Percentiles rank a stretch among this genome's conserved stretches.
phyloP scores from a whole-genome alignment of 2,113 vertebrate species.

The Baryphthengus martii region DNA sequence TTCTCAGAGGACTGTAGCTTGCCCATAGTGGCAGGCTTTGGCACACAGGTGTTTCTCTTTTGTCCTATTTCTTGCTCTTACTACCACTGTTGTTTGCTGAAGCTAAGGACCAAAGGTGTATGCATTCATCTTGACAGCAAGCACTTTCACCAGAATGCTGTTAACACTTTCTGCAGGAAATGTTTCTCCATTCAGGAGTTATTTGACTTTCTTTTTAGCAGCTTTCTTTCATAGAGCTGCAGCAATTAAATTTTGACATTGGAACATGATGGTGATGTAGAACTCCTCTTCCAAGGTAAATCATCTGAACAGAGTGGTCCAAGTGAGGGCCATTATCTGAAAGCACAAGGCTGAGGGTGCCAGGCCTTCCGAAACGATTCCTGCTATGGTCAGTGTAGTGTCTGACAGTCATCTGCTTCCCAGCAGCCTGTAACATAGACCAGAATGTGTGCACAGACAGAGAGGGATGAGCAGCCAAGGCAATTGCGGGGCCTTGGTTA shows the following conservation, averaged over 20 bases:
- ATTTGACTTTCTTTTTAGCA: not conserved
- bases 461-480: not conserved
- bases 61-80: not conserved
- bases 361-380: not conserved
- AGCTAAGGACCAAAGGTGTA: not conserved
- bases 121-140: not conserved
- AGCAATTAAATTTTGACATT: not conserved
- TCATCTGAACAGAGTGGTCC: not conserved
- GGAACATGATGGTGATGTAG: not conserved
- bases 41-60: not conserved
- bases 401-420: not conserved
- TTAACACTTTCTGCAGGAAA: not conserved
- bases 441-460: not conserved
- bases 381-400: not conserved
- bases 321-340: not conserved
- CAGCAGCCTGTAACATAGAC: not conserved
- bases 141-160: not conserved
- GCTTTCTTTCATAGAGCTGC: not conserved
- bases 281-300: not conserved
- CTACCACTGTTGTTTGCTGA: not conserved
- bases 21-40: not conserved
- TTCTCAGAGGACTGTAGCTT: not conserved
- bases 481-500: not conserved
- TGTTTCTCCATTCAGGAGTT: not conserved
- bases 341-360: not conserved